Base-by-base conservation (phyloP, 2,797 vertebrate species). In the Lacerta viridis region DNA sequence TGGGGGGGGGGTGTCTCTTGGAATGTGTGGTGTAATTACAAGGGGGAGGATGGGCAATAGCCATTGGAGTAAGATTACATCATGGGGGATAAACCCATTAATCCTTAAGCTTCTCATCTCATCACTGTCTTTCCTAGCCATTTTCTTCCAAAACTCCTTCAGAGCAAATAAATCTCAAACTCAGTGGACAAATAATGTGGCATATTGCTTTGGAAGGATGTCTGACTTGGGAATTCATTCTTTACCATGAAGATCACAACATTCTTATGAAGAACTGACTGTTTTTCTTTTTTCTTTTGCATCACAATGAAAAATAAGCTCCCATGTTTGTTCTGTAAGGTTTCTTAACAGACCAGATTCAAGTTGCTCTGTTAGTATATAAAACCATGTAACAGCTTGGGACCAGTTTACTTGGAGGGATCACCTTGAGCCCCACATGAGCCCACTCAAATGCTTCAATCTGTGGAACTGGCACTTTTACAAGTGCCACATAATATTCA, bases 171-270 rank as follows among this genome's bases (percentile, higher is more conserved):
- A 95, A 93, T 96, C 86, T 92, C 88, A 66, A 75, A 83, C 82
- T 87, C 87, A 88, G 92, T 43, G 88, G 91, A 94, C 93, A 95
- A 93, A 95, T 94, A 94, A 91, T 93, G 79, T 93, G 91, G 95
- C 92, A 88, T 89, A 94, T 96, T 91, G 89, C 68, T 0, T 1
- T 66, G 55, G 83, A 86, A 29, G 79, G 83, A 80, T 71, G 33
- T 5, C 82, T 94, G 92, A 75, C 85, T 7, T 5, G 78, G 92
- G 91, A 91, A 84, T 87, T 46, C 36, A 80, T 79, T 84, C 64
- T 91, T 95, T 92, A 93, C 94, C 89, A 78, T 88, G 13, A 74
- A 27, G 36, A 84, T 86, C 39, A 59, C 8, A 55, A 71, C 74
- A 80, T 75, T 89, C 93, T 94, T 92, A 95, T 78, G 13, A 87